Base-by-base conservation (phyloP, 2,797 vertebrate genomes). In the Hybognathus amarus region DNA sequence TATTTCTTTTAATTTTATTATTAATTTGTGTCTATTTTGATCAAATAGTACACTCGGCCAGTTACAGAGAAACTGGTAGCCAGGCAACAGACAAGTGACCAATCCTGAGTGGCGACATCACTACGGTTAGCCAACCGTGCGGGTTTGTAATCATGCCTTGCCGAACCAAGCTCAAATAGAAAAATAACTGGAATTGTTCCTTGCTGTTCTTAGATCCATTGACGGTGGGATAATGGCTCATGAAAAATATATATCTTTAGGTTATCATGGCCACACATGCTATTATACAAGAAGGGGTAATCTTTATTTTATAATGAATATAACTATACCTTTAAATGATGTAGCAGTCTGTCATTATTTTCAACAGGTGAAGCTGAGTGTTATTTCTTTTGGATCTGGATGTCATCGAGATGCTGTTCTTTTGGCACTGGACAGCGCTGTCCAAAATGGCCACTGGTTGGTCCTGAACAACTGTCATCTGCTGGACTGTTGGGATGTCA, bases 401-500 rank as follows among this genome's bases (percentile, higher is more conserved):
- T 91, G 91, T 66, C 91, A 94, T 0, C 63, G 83, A 80, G 85
- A 87, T 0, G 8, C 20, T 1, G 78, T 95, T 52, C 87, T 94
- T 40, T 88, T 88, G n/a, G 66, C 81, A 0, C 85, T 97, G 63
- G 71, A 79, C 15, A 76, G 74, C 63, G 93, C 95, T 56, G 89
- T 90, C 79, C 76, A 59, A 3, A 88, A 94, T 0, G 96, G 96
- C 13, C 91, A 93, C 78, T 97, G 97, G 97, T 79, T 97, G 85
- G 95, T 97, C 66, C 92, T 97, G 15, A 93, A 94, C 89, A 94
- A 94, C 91, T 95, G 95, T 87, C 95, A 97, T 85, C 91, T 95
- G 83, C 79, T 96, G 83, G 85, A 94, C 18, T 84, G 67, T 18
- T 96, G 96, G 96, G 93, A 96, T 3, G 80, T 82, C 0, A 86